Base-by-base conservation (phyloP, 1,140 invertebrate species). In the Caenorhabditis inopinata region DNA sequence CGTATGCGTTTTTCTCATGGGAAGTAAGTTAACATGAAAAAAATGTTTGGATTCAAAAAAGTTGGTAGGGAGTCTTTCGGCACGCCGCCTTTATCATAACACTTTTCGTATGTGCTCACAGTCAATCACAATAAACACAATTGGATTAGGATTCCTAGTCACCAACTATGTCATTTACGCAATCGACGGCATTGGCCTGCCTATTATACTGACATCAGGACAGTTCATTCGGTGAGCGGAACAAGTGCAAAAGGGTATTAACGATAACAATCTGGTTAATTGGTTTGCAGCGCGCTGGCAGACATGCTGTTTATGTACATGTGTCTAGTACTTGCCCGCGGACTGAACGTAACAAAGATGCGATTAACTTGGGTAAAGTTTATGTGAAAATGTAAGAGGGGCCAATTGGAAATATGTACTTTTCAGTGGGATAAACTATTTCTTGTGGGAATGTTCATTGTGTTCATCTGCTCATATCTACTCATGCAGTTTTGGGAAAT, bases 91-190 rank as follows among this genome's bases (percentile, higher is more conserved):
- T 0, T 90, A 95, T 42, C 95, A 96, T 88, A 91, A 93, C 1
- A 96, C 94, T 0, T 96, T 95, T 89, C 94, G 95, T 88, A 88
- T 96, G 80, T 96, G 93, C 87, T 90, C 95, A 16, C 83, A 91
- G 1, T 94, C 94, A 0, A 89, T 94, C 3, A 85, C 92, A 2
- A 87, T 90, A n/a, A 90, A 92, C 86, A 87, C 87, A 12, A 46
- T 89, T 21, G 93, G 93, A 9, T 90, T 95, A 2, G 85, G 93
- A 2, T 88, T 93, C 5, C 90, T 93, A 74, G 91, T 90, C 77
- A 87, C 93, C 2, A 91, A 92, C 9, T 94, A 93, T 85, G 91
- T 92, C 14, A 90, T 91, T 80, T 94, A 93, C 87, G 93, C 93
- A 1, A 87, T 92, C 4, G 91, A 92, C 85, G 94, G 94, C 1